Percentiles rank a stretch among this genome's conserved stretches.
Evolutionary conservation across 2,888 invertebrate genomes (phyloP).

Genomic region (Xiphydria camelus): DNA sequence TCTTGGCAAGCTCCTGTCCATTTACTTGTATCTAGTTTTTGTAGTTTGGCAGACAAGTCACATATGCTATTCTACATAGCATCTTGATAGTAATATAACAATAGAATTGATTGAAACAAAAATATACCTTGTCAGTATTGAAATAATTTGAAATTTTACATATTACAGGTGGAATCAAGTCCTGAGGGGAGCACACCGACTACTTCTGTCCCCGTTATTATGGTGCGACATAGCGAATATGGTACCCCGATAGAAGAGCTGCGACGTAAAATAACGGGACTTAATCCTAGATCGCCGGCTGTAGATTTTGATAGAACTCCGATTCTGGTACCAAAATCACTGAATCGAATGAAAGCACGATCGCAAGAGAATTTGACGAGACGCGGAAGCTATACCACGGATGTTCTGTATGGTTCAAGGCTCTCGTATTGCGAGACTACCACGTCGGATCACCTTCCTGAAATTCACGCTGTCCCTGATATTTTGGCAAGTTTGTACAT

Average conservation of each 20-base stretch:
- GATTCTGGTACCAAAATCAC: conserved; percentile 37
- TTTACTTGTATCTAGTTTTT: too few relatives aligned
- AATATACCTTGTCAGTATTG: too few relatives aligned
- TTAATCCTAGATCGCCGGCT: conserved; percentile 51
- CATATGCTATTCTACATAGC: too few relatives aligned
- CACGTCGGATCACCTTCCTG: conserved; percentile 29
- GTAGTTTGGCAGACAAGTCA: too few relatives aligned
- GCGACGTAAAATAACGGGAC: conserved; percentile 21
- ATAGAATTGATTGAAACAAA: too few relatives aligned
- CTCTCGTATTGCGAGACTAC: conserved; percentile 39
- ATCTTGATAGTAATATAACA: too few relatives aligned
- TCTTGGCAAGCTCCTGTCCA: conserved; percentile 36
- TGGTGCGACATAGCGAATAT: not conserved
- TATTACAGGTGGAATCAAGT: too few relatives aligned
- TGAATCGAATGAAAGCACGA: conserved; percentile 19
- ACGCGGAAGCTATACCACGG: conserved; percentile 20
- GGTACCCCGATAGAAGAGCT: not conserved
- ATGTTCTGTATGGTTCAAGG: conserved; percentile 13
- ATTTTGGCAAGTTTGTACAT: conserved; percentile 8
- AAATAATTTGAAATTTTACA: too few relatives aligned
- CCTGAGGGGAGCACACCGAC: too few relatives aligned
- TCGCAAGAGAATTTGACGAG: conserved; percentile 22
- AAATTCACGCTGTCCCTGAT: conserved; percentile 40
- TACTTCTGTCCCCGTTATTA: not conserved
- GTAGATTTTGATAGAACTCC: conserved; percentile 49